Conservation (phyloP, 2,888 invertebrate genomes). For the Harpagoxenus sublaevis region DNA sequence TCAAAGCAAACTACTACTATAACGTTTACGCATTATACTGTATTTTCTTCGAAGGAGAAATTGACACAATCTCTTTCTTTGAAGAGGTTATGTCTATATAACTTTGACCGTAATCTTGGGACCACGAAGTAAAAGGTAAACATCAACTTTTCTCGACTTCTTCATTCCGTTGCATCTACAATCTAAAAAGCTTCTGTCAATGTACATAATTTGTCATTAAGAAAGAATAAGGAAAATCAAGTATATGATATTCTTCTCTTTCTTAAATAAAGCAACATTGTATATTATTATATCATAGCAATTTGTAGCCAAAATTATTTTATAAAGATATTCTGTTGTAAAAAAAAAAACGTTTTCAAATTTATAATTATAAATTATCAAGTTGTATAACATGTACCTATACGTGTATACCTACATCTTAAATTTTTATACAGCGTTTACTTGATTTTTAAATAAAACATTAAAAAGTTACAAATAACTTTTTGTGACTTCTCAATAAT, state of each 20-base stretch:
- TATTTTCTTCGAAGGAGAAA: constrained; percentile 38
- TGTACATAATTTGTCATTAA: constrained; percentile 45
- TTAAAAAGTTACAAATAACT: background rate
- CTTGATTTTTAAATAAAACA: background rate
- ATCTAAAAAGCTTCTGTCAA: constrained; percentile 30
- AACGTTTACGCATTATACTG: constrained; percentile 36
- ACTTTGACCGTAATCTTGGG: constrained; percentile 53
- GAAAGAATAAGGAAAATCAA: too few species aligned
- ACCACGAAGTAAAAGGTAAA: constrained; percentile 48
- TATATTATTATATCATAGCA: background rate
- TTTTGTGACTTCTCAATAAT: background rate
- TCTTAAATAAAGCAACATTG: constrained; percentile 13
- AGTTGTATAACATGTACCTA: too few species aligned
- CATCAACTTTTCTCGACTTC: constrained; percentile 50
- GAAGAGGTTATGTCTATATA: constrained; percentile 54
- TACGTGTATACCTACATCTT: background rate
- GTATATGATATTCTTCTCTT: constrained; percentile 16
- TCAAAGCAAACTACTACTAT: background rate
- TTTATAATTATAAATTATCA: too few species aligned
- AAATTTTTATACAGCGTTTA: background rate
- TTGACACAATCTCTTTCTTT: constrained; percentile 56
- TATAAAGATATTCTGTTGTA: background rate
- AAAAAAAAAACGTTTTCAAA: background rate
- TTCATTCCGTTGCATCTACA: constrained; percentile 52
- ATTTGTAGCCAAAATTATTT: constrained; percentile 16